Conservation (phyloP, 2,888 invertebrate species). For the Chaetoderma sp. region DNA sequence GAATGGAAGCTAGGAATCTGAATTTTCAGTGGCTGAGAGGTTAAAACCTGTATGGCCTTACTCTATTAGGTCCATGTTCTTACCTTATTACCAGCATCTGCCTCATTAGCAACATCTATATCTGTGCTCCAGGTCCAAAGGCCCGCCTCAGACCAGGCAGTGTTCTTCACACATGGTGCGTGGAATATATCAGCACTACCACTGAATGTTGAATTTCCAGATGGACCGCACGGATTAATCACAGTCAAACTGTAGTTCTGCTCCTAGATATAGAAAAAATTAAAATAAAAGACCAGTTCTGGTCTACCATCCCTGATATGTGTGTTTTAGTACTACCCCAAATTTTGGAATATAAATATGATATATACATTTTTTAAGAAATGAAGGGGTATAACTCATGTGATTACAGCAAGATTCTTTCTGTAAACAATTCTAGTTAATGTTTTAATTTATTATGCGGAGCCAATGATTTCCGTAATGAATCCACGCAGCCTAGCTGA, state of each 20-base stretch:
- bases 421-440: too few relatives aligned
- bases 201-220: constrained; percentile 35
- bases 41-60: too few relatives aligned
- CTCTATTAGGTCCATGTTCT: too few relatives aligned
- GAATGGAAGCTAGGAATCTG: constrained; percentile 30
- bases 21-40: too few relatives aligned
- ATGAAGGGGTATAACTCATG: background rate
- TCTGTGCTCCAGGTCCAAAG: background rate
- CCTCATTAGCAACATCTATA: too few relatives aligned
- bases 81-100: too few relatives aligned
- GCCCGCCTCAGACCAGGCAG: background rate
- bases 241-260: constrained; percentile 41
- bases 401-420: too few relatives aligned
- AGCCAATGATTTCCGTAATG: too few relatives aligned
- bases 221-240: constrained; percentile 60
- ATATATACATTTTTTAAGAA: background rate
- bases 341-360: background rate
- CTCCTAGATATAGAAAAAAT: constrained; percentile 31
- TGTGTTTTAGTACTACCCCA: too few relatives aligned
- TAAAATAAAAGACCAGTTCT: background rate
- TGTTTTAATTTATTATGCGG: too few relatives aligned
- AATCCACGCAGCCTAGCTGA: too few relatives aligned
- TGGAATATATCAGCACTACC: constrained; percentile 51
- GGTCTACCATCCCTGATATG: too few relatives aligned
- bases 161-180: constrained; percentile 53